Evolutionary conservation across 1,140 invertebrate species (phyloP), one percentile per base, ranked within the genome.

Genomic region (Cryptotermes secundus): DNA sequence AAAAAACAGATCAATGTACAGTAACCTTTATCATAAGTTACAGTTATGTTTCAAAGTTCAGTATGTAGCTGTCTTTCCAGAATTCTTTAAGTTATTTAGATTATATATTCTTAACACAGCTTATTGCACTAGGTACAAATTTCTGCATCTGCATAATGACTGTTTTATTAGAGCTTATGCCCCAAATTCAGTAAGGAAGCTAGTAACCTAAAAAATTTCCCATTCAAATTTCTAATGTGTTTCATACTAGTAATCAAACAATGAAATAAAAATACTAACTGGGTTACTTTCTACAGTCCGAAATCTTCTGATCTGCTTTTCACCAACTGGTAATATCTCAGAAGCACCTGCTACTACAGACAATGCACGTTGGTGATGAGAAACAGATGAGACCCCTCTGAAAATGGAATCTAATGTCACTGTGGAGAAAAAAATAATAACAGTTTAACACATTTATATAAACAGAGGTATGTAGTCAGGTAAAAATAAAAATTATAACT

Each of bases 241-340:
- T 81, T 2, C 19, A 31, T 35, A 7, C 9, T 34, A 26, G 26
- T 81, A 26, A 35, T 81, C 31, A 36, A 10, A 35, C 31, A 31
- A 81, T 35, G 16, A 26, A 26, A 81, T n/a, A 38, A 45, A 38
- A 26, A 81, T n/a, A 81, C 80, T 81, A 26, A 81, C 80, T 36
- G 92, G 92, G 88, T 92, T 90, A 45, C 85, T 86, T 88, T 93
- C 92, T 3, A 53, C 85, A 19, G 92, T 92, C 34, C 92, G 90
- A 87, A 93, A 92, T 53, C 42, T 45, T n/a, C 26, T 26, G 19
- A 45, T 31, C 12, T 81, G n/a, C 34, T 31, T 81, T 34, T 81
- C 80, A 34, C 9, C 16, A 35, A n/a, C 10, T 6, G 26, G 26
- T 14, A 72, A 31, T 72, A 72, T 31, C 31, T 72, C 26, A 31